Percentiles rank a stretch among this genome's conserved stretches.
phyloP scores from a whole-genome alignment of 2,797 vertebrate species.

The Merluccius polli region DNA sequence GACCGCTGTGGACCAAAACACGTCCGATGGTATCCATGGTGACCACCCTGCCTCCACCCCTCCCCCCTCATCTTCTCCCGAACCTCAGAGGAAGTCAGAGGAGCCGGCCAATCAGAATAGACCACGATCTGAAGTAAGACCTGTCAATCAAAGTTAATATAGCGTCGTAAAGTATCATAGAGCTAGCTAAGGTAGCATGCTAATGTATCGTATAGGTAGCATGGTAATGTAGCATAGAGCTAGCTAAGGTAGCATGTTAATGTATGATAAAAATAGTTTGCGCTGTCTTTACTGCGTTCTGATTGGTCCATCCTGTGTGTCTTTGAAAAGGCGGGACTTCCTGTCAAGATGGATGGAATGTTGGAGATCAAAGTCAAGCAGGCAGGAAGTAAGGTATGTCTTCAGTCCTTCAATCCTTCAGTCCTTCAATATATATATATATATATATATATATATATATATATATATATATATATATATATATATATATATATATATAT shows the following conservation, averaged over 20 bases:
- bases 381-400: conserved; percentile 69
- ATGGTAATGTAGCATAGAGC: too few species aligned
- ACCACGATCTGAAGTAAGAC: conserved; percentile 21
- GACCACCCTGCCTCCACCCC: conserved; percentile 5
- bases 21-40: not conserved
- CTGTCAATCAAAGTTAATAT: not conserved
- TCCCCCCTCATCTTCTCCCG: not conserved
- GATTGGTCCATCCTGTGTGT: conserved; percentile 3
- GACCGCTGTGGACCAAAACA: not conserved
- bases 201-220: too few species aligned
- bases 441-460: too few species aligned
- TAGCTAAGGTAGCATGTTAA: too few species aligned
- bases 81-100: not conserved
- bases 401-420: too few species aligned
- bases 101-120: conserved; percentile 1
- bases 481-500: too few species aligned
- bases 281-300: not conserved
- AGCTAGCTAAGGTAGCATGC: too few species aligned
- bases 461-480: too few species aligned
- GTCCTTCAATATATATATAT: too few species aligned
- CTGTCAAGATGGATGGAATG: conserved; percentile 61
- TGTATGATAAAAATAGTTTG: too few species aligned
- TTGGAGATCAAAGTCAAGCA: conserved; percentile 78
- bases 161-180: too few species aligned
- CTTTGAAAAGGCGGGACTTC: conserved; percentile 18